A percentile compares a stretch with the other conserved stretches of the same genome.
Conservation (phyloP, 2,797 vertebrate species). For the Denticeps clupeoides region DNA sequence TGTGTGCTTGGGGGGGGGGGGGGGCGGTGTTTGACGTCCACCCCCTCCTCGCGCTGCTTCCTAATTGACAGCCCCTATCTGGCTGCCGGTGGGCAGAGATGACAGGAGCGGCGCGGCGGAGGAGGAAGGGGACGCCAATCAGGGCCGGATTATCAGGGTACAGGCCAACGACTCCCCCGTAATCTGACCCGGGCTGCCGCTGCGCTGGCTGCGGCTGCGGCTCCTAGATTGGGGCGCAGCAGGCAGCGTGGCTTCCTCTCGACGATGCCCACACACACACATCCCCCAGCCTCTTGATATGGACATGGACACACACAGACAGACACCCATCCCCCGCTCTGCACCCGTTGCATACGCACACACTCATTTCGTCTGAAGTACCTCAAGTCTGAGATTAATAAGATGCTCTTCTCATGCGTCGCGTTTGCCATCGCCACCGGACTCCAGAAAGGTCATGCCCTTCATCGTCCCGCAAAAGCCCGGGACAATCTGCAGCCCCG, state of each 20-base stretch:
- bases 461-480: too few relatives aligned
- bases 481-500: too few relatives aligned
- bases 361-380: too few relatives aligned
- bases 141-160: conserved; percentile 53
- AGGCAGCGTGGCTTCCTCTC: conserved; percentile 23
- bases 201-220: conserved; percentile 17
- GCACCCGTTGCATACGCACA: too few relatives aligned
- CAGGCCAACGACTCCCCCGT: conserved; percentile 51
- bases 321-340: too few relatives aligned
- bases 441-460: too few relatives aligned
- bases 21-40: conserved; percentile 43
- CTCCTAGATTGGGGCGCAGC: conserved; percentile 42
- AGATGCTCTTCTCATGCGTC: too few relatives aligned
- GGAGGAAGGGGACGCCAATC: conserved; percentile 70
- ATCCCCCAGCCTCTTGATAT: too few relatives aligned
- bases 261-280: conserved; percentile 10
- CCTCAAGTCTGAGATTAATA: too few relatives aligned
- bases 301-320: too few relatives aligned
- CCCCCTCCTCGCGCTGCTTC: conserved; percentile 57
- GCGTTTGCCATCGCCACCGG: too few relatives aligned
- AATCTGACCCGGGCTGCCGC: conserved; percentile 57
- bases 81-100: conserved; percentile 47
- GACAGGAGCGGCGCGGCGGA: conserved; percentile 56
- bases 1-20: conserved; percentile 41
- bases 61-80: conserved; percentile 72